A percentile compares a stretch with the other conserved stretches of the same genome.
phyloP scores from a whole-genome alignment of 2,888 invertebrate genomes.

The Fragum fragum region DNA sequence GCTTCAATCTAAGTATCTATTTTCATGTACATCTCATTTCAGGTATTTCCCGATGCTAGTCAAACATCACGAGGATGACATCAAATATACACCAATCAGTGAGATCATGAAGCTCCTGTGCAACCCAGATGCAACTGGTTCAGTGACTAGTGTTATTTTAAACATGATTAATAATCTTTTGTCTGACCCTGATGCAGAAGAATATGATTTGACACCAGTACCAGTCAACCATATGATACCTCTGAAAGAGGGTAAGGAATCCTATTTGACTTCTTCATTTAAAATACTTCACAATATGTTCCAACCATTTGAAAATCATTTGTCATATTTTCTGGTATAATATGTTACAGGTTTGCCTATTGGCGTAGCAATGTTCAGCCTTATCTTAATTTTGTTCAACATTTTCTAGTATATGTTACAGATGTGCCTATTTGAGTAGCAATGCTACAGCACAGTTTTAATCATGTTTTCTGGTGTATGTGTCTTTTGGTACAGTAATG shows the following conservation, averaged over 20 bases:
- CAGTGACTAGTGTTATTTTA: conserved; percentile 88
- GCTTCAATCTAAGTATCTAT: too few species aligned
- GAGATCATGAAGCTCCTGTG: conserved; percentile 91
- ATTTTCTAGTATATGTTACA: too few species aligned
- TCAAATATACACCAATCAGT: conserved; percentile 89
- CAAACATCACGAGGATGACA: conserved; percentile 88
- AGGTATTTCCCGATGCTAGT: conserved; percentile 91
- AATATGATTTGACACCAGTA: conserved; percentile 64
- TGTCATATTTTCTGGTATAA: not conserved
- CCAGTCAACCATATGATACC: conserved; percentile 50
- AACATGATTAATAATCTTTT: conserved; percentile 85
- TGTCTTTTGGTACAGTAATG: not conserved
- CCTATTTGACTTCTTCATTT: too few species aligned
- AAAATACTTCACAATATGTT: too few species aligned
- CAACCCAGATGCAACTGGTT: conserved; percentile 90
- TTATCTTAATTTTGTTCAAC: not conserved
- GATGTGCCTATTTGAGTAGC: too few species aligned
- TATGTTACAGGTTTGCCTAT: not conserved
- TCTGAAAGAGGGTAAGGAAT: conserved; percentile 35
- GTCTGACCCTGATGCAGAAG: conserved; percentile 65
- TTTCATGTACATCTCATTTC: conserved; percentile 35
- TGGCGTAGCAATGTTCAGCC: conserved; percentile 1
- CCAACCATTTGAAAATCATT: not conserved
- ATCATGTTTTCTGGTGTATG: not conserved
- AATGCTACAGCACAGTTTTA: too few species aligned